phyloP scores from a whole-genome alignment of 1,140 invertebrate species.

The Teleopsis dalmanni region DNA sequence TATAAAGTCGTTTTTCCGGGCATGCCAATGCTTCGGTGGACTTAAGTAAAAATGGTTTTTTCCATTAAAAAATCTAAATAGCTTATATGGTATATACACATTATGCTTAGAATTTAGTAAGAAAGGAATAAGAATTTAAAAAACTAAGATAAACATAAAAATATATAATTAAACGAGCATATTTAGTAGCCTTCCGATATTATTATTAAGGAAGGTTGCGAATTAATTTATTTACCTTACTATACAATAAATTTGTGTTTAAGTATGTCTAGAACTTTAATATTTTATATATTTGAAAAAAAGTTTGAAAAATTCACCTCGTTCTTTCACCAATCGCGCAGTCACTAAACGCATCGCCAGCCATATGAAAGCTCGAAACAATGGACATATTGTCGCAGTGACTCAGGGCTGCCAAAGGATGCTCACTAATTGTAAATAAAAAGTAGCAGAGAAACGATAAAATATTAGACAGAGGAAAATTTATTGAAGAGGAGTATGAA shows the following conservation, averaged over 20 bases:
- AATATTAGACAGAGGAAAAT: not conserved
- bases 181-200: too few species aligned
- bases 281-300: slow-evolving; percentile 59
- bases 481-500: too few species aligned
- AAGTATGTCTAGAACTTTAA: too few species aligned
- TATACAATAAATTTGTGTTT: slow-evolving; percentile 20
- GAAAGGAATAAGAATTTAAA: too few species aligned
- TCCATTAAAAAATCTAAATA: too few species aligned
- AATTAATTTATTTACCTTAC: not conserved
- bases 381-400: slow-evolving; percentile 79
- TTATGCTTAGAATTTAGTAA: too few species aligned
- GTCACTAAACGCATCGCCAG: slow-evolving; percentile 52
- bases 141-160: too few species aligned
- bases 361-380: slow-evolving; percentile 75
- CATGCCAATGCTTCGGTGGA: too few species aligned
- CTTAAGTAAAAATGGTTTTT: too few species aligned
- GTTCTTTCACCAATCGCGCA: slow-evolving; percentile 36
- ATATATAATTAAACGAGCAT: too few species aligned
- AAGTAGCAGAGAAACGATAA: slow-evolving; percentile 14
- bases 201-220: slow-evolving; percentile 37
- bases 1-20: too few species aligned
- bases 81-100: too few species aligned
- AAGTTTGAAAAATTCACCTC: slow-evolving; percentile 23
- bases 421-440: slow-evolving; percentile 48
- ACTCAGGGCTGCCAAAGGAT: slow-evolving; percentile 78